These are phyloP conservation scores for Pangasius krempfi DNA, from an alignment of 2,797 vertebrate genomes.

Conservation along the genomic window DNA sequence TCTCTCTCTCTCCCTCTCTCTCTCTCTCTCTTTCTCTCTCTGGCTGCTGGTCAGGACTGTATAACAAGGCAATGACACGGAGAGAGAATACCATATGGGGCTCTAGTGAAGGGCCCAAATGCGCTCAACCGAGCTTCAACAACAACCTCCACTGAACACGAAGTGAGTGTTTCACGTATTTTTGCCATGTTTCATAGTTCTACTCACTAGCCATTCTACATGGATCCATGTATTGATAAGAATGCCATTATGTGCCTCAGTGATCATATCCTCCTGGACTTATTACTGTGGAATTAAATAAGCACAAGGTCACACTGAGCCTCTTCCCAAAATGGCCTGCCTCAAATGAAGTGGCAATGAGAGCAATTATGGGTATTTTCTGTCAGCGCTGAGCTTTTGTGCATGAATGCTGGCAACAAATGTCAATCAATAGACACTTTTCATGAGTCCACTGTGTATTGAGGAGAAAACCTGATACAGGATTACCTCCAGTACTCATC, in stretches of 20 bases:
- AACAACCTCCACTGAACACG: slow-evolving; percentile 63
- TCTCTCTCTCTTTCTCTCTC: slow-evolving; percentile 63
- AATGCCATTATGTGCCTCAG: slow-evolving; percentile 80
- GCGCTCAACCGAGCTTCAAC: slow-evolving; percentile 51
- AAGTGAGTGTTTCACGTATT: slow-evolving; percentile 73
- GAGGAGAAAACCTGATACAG: slow-evolving; percentile 11
- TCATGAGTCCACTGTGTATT: slow-evolving; percentile 45
- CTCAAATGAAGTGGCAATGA: slow-evolving; percentile 81
- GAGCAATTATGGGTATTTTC: slow-evolving; percentile 79
- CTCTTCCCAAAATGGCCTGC: slow-evolving; percentile 74
- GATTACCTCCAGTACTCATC: slow-evolving; percentile 12
- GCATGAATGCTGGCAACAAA: slow-evolving; percentile 74
- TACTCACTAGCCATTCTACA: slow-evolving; percentile 69
- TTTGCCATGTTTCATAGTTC: slow-evolving; percentile 65
- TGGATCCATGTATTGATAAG: slow-evolving; percentile 80
- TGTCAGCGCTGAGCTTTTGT: slow-evolving; percentile 67
- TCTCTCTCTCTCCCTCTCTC: slow-evolving; percentile 58
- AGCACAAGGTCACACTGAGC: slow-evolving; percentile 78
- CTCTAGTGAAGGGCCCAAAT: slow-evolving; percentile 86
- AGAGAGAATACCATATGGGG: slow-evolving; percentile 99
- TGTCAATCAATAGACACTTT: slow-evolving; percentile 73
- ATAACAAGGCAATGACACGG: slow-evolving; percentile 99
- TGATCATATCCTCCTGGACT: slow-evolving; percentile 80
- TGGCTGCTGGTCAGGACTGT: slow-evolving; percentile 97
- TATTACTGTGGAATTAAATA: slow-evolving; percentile 81